Conservation (phyloP, 2,797 vertebrate species). For the Ptychobarbus kaznakovi region DNA sequence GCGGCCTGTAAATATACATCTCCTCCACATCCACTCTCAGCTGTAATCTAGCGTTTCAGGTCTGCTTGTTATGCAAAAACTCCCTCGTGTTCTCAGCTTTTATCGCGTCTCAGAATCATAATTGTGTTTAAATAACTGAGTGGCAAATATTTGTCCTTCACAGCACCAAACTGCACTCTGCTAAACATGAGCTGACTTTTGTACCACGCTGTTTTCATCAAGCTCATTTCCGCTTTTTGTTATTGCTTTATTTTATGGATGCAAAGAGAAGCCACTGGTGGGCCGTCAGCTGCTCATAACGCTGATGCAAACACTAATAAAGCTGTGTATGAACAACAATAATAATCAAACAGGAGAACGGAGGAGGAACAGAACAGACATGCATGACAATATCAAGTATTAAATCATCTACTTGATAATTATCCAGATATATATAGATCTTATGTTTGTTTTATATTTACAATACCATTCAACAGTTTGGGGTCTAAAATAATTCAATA, state of each 20-base stretch:
- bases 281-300: conserved; percentile 4
- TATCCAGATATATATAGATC: neutral
- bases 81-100: neutral
- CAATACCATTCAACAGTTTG: too few relatives aligned
- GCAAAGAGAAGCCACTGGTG: conserved; percentile 5
- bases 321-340: neutral
- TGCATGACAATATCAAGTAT: neutral
- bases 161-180: neutral
- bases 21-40: neutral
- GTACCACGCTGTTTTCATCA: neutral
- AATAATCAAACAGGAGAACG: neutral
- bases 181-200: neutral
- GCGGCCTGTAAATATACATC: neutral
- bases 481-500: too few relatives aligned
- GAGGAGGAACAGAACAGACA: neutral
- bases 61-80: neutral
- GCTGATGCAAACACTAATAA: conserved; percentile 3
- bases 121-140: conserved; percentile 29
- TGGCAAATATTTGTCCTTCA: conserved; percentile 5
- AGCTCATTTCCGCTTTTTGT: neutral
- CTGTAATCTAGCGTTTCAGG: conserved; percentile 7
- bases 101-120: conserved; percentile 34
- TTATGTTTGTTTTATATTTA: neutral
- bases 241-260: neutral
- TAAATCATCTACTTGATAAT: neutral